phyloP scores from a whole-genome alignment of 2,888 invertebrate genomes.

The Torymus tubicola region DNA sequence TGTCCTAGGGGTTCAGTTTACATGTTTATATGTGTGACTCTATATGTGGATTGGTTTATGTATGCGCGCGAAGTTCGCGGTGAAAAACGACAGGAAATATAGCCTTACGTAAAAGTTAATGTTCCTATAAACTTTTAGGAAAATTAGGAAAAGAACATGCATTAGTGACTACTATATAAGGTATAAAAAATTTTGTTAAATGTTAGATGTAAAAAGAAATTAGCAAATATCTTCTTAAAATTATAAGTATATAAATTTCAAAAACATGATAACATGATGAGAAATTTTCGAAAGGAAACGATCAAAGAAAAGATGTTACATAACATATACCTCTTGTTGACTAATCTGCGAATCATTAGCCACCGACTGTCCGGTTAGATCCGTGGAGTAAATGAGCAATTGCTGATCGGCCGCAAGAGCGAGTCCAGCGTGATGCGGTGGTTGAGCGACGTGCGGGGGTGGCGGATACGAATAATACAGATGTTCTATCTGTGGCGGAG shows the following conservation, averaged over 20 bases:
- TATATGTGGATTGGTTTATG: too few species aligned
- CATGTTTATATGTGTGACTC: slow-evolving; percentile 19
- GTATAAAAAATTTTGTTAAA: too few species aligned
- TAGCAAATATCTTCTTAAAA: too few species aligned
- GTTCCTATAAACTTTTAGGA: too few species aligned
- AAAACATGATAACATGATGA: not conserved
- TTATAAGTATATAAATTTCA: too few species aligned
- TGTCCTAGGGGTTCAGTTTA: slow-evolving; percentile 68
- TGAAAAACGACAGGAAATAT: too few species aligned
- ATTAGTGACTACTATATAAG: too few species aligned
- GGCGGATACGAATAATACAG: slow-evolving; percentile 71
- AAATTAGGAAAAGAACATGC: too few species aligned
- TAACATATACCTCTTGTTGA: slow-evolving; percentile 71
- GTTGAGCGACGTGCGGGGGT: slow-evolving; percentile 66
- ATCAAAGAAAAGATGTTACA: not conserved
- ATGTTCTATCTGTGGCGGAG: slow-evolving; percentile 71
- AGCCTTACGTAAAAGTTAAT: too few species aligned
- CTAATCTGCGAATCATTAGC: slow-evolving; percentile 68
- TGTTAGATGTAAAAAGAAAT: too few species aligned
- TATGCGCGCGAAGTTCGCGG: too few species aligned
- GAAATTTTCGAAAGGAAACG: not conserved
- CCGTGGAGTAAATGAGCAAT: slow-evolving; percentile 70
- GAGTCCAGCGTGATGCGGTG: slow-evolving; percentile 68
- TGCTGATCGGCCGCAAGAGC: slow-evolving; percentile 72
- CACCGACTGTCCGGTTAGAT: slow-evolving; percentile 66